A percentile compares a stretch with the other conserved stretches of the same genome.
Conservation (phyloP, 2,888 invertebrate species). For the Timema podura region DNA sequence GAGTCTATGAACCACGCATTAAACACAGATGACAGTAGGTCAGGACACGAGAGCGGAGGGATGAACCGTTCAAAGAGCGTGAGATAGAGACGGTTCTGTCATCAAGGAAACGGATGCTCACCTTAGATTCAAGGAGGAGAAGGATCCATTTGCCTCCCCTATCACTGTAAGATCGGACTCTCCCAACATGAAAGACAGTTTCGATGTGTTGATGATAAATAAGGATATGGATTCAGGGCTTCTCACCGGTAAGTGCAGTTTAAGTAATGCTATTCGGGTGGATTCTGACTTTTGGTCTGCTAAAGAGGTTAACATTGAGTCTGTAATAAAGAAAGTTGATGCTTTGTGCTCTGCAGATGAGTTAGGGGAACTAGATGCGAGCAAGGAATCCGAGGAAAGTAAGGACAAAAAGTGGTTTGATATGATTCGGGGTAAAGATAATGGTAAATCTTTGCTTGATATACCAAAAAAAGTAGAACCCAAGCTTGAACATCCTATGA, state of each 20-base stretch:
- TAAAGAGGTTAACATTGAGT: conserved; percentile 74
- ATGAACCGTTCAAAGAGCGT: conserved; percentile 34
- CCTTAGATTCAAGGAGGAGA: conserved; percentile 8
- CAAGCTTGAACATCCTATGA: too few relatives aligned
- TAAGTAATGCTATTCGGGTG: conserved; percentile 21
- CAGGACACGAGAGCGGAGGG: conserved; percentile 29
- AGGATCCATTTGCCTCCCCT: conserved; percentile 24
- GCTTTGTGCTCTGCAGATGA: conserved; percentile 57
- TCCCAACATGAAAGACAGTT: conserved; percentile 11
- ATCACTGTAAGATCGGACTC: not conserved
- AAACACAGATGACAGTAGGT: conserved; percentile 23
- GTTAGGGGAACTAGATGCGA: conserved; percentile 38
- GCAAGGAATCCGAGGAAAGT: conserved; percentile 42
- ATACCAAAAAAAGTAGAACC: too few relatives aligned
- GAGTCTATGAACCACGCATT: conserved; percentile 29
- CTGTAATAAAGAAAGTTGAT: conserved; percentile 75
- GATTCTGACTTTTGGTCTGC: conserved; percentile 75
- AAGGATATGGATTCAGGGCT: conserved; percentile 17
- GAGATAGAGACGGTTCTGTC: conserved; percentile 38
- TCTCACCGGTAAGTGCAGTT: conserved; percentile 5
- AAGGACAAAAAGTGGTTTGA: conserved; percentile 36
- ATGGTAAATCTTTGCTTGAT: not conserved
- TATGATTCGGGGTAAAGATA: conserved; percentile 27
- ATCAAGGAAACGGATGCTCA: conserved; percentile 41
- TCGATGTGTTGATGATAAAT: conserved; percentile 5